Evolutionary conservation across 2,888 invertebrate genomes (phyloP).

Genomic region (Tetheella fluctuosa): DNA sequence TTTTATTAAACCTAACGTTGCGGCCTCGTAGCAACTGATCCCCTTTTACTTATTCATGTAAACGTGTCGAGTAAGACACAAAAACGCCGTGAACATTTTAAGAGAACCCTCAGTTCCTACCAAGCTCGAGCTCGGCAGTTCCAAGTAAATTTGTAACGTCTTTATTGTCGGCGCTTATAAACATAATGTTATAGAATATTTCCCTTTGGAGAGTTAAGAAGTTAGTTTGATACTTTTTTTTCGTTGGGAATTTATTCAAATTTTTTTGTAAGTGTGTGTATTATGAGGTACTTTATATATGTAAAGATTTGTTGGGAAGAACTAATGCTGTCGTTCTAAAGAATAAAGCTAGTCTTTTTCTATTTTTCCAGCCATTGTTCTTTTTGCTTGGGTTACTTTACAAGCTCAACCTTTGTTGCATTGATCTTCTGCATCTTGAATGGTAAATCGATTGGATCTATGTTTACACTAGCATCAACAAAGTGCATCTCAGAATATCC

Average conservation of each 20-base stretch:
- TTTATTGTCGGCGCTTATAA: constrained; percentile 27
- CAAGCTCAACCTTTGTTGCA: no score
- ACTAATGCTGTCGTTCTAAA: no score
- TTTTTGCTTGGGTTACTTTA: no score
- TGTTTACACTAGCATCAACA: no score
- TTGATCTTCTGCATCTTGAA: no score
- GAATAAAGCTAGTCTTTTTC: no score
- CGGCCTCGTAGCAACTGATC: constrained; percentile 26
- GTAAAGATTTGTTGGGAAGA: not conserved
- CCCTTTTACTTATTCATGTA: constrained; percentile 38
- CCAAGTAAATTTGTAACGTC: constrained; percentile 30
- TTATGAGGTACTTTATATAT: not conserved
- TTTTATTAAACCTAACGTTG: constrained; percentile 32
- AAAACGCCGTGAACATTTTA: constrained; percentile 6
- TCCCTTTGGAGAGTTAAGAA: constrained; percentile 19
- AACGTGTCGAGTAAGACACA: constrained; percentile 21
- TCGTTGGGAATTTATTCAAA: not conserved
- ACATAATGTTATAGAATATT: constrained; percentile 21
- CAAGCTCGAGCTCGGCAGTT: constrained; percentile 27
- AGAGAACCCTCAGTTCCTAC: constrained; percentile 15
- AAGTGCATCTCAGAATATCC: no score
- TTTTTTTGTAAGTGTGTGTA: not conserved
- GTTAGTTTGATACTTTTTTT: constrained; percentile 22
- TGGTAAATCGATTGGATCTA: no score
- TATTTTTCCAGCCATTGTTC: no score